Percentiles rank a stretch among this genome's conserved stretches.
Conservation (phyloP, 1,140 invertebrate species). For the Apis dorsata region DNA sequence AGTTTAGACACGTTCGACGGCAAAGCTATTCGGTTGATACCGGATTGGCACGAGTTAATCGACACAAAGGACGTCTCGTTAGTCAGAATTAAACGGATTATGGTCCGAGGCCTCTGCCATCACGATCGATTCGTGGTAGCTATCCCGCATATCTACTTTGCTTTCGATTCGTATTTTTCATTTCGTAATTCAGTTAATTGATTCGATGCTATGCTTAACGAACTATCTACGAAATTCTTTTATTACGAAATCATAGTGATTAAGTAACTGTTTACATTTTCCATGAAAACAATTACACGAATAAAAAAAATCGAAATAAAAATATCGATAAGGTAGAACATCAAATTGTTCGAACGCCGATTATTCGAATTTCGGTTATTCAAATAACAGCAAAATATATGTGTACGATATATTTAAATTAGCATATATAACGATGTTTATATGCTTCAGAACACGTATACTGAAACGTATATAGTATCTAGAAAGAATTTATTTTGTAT, state of each 20-base stretch:
- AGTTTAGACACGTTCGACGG: slow-evolving; percentile 30
- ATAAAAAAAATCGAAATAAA: neutral
- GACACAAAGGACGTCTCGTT: slow-evolving; percentile 74
- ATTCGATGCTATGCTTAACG: slow-evolving; percentile 32
- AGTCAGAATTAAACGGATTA: slow-evolving; percentile 73
- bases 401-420: too few relatives aligned
- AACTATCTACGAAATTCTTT: neutral
- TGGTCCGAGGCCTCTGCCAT: slow-evolving; percentile 49
- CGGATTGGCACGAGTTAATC: slow-evolving; percentile 67
- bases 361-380: too few relatives aligned
- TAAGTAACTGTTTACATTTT: neutral
- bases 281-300: neutral
- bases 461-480: too few relatives aligned
- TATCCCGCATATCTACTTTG: slow-evolving; percentile 18
- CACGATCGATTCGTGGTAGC: slow-evolving; percentile 57
- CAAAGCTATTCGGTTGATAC: slow-evolving; percentile 41
- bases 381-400: too few relatives aligned
- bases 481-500: too few relatives aligned
- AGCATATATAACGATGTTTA: too few relatives aligned
- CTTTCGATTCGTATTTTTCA: slow-evolving; percentile 40
- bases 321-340: too few relatives aligned
- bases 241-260: neutral
- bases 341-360: too few relatives aligned
- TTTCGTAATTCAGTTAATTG: slow-evolving; percentile 58
- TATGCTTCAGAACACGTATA: too few relatives aligned